These are phyloP conservation scores for Cacatua alba DNA, from an alignment of 2,113 vertebrate species.

Conservation along the genomic window DNA sequence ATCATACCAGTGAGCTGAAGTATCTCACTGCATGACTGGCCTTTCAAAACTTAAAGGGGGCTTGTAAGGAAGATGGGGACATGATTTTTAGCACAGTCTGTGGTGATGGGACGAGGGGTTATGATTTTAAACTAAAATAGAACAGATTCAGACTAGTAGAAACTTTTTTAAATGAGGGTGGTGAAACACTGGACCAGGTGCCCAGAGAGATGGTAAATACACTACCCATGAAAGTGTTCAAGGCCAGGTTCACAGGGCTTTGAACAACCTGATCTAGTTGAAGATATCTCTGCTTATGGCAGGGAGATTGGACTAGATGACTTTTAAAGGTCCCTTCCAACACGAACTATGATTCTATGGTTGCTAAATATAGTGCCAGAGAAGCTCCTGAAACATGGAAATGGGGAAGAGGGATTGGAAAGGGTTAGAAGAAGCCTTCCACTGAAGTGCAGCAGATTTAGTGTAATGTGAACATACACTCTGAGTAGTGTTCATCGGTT, in stretches of 20 bases:
- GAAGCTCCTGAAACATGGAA: background rate
- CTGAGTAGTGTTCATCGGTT: background rate
- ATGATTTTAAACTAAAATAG: background rate
- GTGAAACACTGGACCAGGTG: background rate
- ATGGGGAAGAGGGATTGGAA: rapidly evolving
- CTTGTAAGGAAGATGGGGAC: background rate
- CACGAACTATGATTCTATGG: background rate
- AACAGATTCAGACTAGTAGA: background rate
- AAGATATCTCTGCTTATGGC: background rate
- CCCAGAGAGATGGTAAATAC: no score
- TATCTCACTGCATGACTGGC: background rate
- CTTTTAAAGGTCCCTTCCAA: background rate
- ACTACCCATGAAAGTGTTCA: background rate
- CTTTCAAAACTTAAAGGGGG: background rate
- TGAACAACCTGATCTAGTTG: background rate
- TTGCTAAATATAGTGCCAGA: background rate
- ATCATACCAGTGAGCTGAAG: background rate
- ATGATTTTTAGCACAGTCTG: background rate
- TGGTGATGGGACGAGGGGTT: background rate
- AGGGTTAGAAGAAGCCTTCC: background rate
- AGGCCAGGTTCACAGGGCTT: background rate
- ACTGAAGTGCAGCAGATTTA: background rate
- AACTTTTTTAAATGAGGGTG: background rate
- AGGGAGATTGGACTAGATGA: background rate
- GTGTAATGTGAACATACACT: background rate